Conservation (phyloP, 1,140 invertebrate species). For the Propsilocerus akamusi region DNA sequence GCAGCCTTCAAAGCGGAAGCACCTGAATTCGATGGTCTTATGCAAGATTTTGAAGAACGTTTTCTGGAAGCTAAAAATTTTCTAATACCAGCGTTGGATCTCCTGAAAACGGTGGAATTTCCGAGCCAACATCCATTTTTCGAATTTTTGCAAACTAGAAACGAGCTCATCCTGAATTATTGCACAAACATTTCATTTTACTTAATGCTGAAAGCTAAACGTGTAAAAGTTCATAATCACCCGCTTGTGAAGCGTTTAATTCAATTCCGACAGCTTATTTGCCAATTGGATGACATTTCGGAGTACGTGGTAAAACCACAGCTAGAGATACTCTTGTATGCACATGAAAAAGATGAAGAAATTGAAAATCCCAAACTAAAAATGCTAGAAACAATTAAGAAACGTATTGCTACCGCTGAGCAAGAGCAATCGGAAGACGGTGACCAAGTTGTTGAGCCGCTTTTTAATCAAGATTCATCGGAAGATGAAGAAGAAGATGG, state of each 20-base stretch:
- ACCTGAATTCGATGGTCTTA: slow-evolving; percentile 57
- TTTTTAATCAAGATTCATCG: slow-evolving; percentile 13
- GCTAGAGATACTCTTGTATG: slow-evolving; percentile 34
- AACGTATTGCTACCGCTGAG: slow-evolving; percentile 4
- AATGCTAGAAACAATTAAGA: slow-evolving; percentile 15
- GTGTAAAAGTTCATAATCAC: slow-evolving; percentile 50
- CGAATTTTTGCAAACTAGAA: slow-evolving; percentile 47
- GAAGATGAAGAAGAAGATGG: slow-evolving; percentile 21
- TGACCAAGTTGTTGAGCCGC: slow-evolving; percentile 7
- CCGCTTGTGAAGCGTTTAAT: slow-evolving; percentile 68
- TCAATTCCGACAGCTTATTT: slow-evolving; percentile 56
- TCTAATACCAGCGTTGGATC: slow-evolving; percentile 42
- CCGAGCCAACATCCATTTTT: slow-evolving; percentile 20
- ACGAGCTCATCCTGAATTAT: slow-evolving; percentile 58
- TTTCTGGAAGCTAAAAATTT: slow-evolving; percentile 39
- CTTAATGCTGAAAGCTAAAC: slow-evolving; percentile 59
- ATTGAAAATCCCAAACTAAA: slow-evolving; percentile 18
- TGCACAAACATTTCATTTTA: slow-evolving; percentile 75
- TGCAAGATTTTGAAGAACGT: slow-evolving; percentile 59
- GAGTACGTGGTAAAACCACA: slow-evolving; percentile 40
- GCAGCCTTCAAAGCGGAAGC: slow-evolving; percentile 63
- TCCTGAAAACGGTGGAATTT: slow-evolving; percentile 34
- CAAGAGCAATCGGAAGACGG: slow-evolving; percentile 7
- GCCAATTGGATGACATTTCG: slow-evolving; percentile 48
- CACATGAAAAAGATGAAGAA: slow-evolving; percentile 27